Evolutionary conservation across 2,113 vertebrate species (phyloP).

Genomic region (Clinocottus analis): DNA sequence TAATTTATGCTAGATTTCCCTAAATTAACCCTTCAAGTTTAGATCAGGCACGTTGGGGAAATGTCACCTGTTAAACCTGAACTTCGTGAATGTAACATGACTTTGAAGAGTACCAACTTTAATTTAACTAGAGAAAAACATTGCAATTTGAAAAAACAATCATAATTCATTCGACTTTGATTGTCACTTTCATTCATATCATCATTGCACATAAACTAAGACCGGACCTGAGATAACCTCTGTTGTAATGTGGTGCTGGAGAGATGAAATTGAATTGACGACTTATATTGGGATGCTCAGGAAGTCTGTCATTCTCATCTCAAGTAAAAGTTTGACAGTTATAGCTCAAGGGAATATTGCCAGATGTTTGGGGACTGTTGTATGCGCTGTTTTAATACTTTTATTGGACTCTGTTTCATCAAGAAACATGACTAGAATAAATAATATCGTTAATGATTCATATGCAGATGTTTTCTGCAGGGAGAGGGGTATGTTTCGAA

Average conservation of each 20-base stretch:
- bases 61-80: conserved; percentile 10
- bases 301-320: neutral
- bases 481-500: neutral
- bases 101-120: conserved; percentile 10
- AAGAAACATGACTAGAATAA: neutral
- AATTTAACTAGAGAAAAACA: neutral
- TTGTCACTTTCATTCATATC: neutral
- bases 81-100: conserved; percentile 21
- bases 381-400: neutral
- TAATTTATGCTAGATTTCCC: conserved; percentile 21
- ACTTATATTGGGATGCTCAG: neutral
- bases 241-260: neutral
- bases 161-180: neutral
- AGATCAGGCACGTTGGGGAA: conserved; percentile 12
- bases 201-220: neutral
- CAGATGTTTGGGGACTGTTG: neutral
- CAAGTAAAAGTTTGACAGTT: neutral
- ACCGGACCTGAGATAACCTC: neutral
- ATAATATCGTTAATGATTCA: neutral
- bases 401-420: neutral
- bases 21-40: conserved; percentile 10
- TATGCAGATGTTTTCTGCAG: neutral
- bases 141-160: neutral
- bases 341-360: neutral
- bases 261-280: neutral